Evolutionary conservation across 2,797 vertebrate genomes (phyloP), one percentile per base, ranked within the genome.

Genomic region (Lophotriccus pileatus): DNA sequence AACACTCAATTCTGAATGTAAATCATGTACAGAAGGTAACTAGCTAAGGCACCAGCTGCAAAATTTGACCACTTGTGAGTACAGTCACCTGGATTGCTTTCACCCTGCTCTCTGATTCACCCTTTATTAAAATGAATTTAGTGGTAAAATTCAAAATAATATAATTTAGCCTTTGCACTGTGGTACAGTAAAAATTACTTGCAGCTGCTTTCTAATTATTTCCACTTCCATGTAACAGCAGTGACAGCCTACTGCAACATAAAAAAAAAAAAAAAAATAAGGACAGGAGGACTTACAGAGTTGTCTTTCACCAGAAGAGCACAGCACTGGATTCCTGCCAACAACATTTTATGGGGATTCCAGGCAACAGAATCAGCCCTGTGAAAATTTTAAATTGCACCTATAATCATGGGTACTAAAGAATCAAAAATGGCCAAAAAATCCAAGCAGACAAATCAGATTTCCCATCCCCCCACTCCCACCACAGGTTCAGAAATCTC

Each of bases 281-380:
- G 6, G 11, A 77, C 10, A 84, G 10, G 12, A 73, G 55, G 34
- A 97, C 98, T 98, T 96, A 98, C 98, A 52, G 97, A 98, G 93
- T 96, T 98, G 95, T 98, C 98, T 96, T 98, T 98, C 87, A 99
- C 98, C 49, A 99, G 96, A 58, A 99, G 98, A 82, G 98, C 98
- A 73, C 98, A 99, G 96, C 98, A 99, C 95, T 99, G 98, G 89
- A 98, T 97, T 73, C 98, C 98, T 12, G 98, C 98, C 98, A 98
- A 98, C 78, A 99, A 94, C 98, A 99, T 99, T 96, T 98, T 99
- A 95, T 98, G 98, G 39, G 98, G 98, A 97, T 99, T 99, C 98
- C 98, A 99, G 69, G 98, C 98, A 14, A 99, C 98, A 18, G 98
- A 99, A 96, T 98, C 96, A 44, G 98, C 98, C 95, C 98, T 99